These are phyloP conservation scores for Xestia xanthographa DNA, from an alignment of 2,888 invertebrate species.

Conservation along the genomic window DNA sequence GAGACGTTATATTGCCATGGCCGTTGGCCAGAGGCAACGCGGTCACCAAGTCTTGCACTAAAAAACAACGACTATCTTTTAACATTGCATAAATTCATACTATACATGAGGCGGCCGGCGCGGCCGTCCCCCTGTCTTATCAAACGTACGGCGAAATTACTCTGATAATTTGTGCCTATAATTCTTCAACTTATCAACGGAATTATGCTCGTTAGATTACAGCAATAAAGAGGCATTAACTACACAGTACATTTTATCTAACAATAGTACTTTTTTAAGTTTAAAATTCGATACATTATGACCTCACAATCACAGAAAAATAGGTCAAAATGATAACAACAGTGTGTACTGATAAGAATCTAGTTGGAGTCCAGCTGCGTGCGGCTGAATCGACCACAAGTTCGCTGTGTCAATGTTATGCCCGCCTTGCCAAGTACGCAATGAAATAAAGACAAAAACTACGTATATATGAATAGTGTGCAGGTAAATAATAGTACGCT, in stretches of 20 bases:
- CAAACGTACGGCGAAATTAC: constrained; percentile 72
- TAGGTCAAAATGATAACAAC: constrained; percentile 88
- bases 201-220: constrained; percentile 65
- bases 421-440: constrained; percentile 86
- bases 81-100: constrained; percentile 86
- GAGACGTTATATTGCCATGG: constrained; percentile 90
- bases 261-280: constrained; percentile 61
- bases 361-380: constrained; percentile 81
- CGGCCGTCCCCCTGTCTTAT: constrained; percentile 70
- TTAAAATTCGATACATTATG: constrained; percentile 74
- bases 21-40: constrained; percentile 90
- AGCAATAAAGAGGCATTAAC: constrained; percentile 68
- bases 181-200: constrained; percentile 70
- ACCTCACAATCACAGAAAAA: constrained; percentile 83
- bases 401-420: constrained; percentile 86
- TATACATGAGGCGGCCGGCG: constrained; percentile 65
- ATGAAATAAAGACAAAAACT: constrained; percentile 77
- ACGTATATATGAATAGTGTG: constrained; percentile 69
- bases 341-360: constrained; percentile 87
- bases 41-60: constrained; percentile 91
- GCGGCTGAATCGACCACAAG: constrained; percentile 80
- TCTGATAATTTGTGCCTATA: constrained; percentile 68
- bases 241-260: constrained; percentile 66
- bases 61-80: constrained; percentile 90
- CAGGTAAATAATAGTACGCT: constrained; percentile 71